phyloP scores from a whole-genome alignment of 2,888 invertebrate species.

The Nesidiocoris tenuis region DNA sequence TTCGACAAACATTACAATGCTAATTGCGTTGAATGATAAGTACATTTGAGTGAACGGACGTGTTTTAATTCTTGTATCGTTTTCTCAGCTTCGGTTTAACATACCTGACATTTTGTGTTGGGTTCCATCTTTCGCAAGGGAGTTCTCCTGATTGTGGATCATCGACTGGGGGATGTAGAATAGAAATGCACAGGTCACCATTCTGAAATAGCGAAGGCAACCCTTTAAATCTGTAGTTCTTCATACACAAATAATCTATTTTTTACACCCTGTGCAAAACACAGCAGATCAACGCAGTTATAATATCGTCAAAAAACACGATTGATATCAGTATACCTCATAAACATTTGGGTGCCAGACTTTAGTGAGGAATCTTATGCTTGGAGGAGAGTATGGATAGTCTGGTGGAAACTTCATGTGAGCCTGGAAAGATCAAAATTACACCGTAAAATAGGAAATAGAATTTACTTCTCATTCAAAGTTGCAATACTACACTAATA shows the following conservation, averaged over 20 bases:
- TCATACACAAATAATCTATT: background rate
- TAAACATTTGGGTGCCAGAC: conserved; percentile 99
- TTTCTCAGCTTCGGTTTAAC: background rate
- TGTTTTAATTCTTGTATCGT: too few species aligned
- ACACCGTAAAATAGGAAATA: too few species aligned
- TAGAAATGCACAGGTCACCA: conserved; percentile 98
- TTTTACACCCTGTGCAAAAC: too few species aligned
- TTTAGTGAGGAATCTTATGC: conserved; percentile 96
- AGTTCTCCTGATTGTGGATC: conserved; percentile 99
- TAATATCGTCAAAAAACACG: too few species aligned
- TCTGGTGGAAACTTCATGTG: conserved; percentile 98
- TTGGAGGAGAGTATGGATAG: conserved; percentile 98
- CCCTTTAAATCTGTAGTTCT: conserved; percentile 46
- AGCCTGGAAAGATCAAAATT: conserved; percentile 77
- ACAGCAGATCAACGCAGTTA: too few species aligned
- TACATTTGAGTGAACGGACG: too few species aligned
- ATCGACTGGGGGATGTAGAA: conserved; percentile 97
- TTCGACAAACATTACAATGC: too few species aligned
- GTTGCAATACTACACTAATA: too few species aligned
- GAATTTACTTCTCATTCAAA: too few species aligned
- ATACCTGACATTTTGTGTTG: conserved; percentile 93
- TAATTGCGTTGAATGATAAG: too few species aligned
- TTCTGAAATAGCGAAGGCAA: conserved; percentile 65
- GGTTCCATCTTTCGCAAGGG: conserved; percentile 99
- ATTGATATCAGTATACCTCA: conserved; percentile 67